Conservation (phyloP, 2,113 vertebrate genomes). For the Burhinus oedicnemus region DNA sequence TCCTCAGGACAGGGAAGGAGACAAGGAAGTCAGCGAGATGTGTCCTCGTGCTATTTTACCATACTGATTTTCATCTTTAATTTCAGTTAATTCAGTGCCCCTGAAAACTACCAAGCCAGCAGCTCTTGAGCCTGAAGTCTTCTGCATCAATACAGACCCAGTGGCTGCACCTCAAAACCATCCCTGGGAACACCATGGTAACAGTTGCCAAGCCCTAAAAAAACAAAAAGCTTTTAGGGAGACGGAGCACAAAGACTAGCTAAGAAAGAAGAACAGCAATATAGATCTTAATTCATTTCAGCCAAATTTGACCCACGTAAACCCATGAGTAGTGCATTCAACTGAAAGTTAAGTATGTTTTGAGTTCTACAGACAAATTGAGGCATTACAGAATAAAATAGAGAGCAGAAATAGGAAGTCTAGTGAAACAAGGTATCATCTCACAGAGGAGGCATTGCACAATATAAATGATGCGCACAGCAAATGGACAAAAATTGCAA, state of each 20-base stretch:
- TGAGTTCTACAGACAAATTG: not conserved
- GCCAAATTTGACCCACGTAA: not conserved
- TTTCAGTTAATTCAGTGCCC: not conserved
- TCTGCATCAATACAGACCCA: not conserved
- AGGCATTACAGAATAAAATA: not conserved
- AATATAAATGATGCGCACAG: not conserved
- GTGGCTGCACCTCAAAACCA: not conserved
- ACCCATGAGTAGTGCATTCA: not conserved
- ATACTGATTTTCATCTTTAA: not conserved
- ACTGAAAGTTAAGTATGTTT: not conserved
- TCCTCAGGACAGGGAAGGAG: not conserved
- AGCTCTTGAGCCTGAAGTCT: not conserved
- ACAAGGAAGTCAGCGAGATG: not conserved
- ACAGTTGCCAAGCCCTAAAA: conserved; percentile 41
- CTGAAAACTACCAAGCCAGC: not conserved
- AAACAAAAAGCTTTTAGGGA: not conserved
- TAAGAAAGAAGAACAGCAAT: not conserved
- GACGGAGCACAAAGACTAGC: not conserved
- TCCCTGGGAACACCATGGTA: conserved; percentile 22
- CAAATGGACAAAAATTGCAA: not conserved
- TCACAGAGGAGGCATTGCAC: not conserved
- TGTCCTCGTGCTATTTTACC: not conserved
- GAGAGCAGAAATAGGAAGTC: not conserved
- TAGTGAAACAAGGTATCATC: not conserved
- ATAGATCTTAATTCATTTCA: not conserved